Percentiles rank a stretch among this genome's conserved stretches.
phyloP scores from a whole-genome alignment of 2,113 vertebrate genomes.

The Gymnorhina tibicen region DNA sequence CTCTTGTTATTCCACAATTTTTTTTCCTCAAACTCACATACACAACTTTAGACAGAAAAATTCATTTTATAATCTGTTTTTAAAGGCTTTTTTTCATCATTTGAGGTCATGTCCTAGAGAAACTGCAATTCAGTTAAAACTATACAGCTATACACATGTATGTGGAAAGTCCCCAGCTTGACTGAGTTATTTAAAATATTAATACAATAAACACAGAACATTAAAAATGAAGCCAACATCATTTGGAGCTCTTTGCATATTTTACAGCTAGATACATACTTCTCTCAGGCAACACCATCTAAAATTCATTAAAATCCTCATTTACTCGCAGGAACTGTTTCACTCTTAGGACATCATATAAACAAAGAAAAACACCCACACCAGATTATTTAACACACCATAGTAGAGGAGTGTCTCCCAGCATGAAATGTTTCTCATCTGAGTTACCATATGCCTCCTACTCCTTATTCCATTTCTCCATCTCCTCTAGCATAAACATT shows the following conservation, averaged over 20 bases:
- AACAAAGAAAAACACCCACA: slow-evolving; percentile 17
- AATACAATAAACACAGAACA: not conserved
- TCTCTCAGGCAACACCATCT: not conserved
- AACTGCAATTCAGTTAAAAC: not conserved
- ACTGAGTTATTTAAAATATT: not conserved
- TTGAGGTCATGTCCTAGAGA: not conserved
- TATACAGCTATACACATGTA: not conserved
- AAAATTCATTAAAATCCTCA: slow-evolving; percentile 23
- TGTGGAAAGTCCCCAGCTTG: not conserved
- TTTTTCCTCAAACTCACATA: not conserved
- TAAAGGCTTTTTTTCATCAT: not conserved
- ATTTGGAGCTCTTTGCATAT: not conserved
- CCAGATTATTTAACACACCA: not conserved
- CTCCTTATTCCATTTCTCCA: slow-evolving; percentile 1
- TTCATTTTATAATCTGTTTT: not conserved
- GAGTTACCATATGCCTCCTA: slow-evolving; percentile 41
- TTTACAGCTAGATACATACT: not conserved
- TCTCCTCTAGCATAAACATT: slow-evolving; percentile 25
- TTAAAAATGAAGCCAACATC: not conserved
- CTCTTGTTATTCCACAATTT: not conserved
- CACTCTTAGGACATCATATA: not conserved
- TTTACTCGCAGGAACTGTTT: not conserved
- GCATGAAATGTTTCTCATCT: slow-evolving; percentile 16
- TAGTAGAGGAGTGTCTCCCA: not conserved
- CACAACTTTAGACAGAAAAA: not conserved